Evolutionary conservation across 2,113 vertebrate genomes (phyloP).

Genomic region (Tragelaphus scriptus): DNA sequence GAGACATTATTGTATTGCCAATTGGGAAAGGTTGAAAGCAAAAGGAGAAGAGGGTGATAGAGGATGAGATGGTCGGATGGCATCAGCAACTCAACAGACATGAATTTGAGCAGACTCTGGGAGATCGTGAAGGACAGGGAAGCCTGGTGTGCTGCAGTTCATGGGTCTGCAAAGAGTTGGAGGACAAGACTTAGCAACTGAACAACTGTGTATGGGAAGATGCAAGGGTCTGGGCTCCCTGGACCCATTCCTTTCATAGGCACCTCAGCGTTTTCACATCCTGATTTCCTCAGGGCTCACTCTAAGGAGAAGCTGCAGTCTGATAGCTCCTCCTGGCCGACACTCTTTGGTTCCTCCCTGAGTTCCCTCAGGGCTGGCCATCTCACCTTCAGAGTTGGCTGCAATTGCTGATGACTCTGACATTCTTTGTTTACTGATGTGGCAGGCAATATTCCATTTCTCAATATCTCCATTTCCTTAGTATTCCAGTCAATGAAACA

Average conservation of each 20-base stretch:
- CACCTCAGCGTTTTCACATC: not conserved
- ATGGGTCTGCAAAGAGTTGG: not conserved
- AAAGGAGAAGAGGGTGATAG: not conserved
- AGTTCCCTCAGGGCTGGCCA: not conserved
- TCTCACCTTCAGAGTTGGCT: not conserved
- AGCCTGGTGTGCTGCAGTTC: not conserved
- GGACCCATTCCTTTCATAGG: not conserved
- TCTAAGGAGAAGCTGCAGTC: not conserved
- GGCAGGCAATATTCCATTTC: not conserved
- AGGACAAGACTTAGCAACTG: not conserved
- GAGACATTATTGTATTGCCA: not conserved
- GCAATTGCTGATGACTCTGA: not conserved
- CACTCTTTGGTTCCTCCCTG: not conserved
- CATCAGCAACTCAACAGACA: not conserved
- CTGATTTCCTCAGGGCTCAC: not conserved
- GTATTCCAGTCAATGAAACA: not conserved
- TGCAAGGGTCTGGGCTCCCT: not conserved
- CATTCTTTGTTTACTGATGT: not conserved
- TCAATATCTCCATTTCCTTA: not conserved
- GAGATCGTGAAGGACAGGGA: not conserved
- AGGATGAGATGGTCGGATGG: not conserved
- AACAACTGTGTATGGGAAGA: not conserved
- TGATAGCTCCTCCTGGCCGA: not conserved
- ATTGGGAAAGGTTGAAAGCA: rapidly evolving
- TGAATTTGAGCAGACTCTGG: not conserved